phyloP scores from a whole-genome alignment of 2,113 vertebrate species.

The Hiodon tergisus region DNA sequence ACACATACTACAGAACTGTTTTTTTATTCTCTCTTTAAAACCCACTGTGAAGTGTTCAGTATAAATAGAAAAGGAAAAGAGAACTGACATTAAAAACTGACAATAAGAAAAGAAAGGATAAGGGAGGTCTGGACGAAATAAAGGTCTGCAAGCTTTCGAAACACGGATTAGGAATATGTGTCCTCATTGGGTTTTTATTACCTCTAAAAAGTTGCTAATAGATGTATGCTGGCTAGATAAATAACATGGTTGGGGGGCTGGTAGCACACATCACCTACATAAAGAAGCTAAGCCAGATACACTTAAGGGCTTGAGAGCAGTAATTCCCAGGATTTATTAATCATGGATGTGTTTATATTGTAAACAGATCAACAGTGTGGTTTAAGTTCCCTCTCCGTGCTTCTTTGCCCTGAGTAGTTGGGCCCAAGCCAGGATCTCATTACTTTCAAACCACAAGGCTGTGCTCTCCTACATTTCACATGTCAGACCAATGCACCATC shows the following conservation, averaged over 20 bases:
- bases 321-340: constrained; percentile 12
- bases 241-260: not conserved
- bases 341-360: constrained; percentile 4
- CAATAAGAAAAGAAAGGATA: not conserved
- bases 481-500: not conserved
- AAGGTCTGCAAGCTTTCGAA: not conserved
- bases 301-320: constrained; percentile 7
- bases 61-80: constrained; percentile 6
- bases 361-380: constrained; percentile 7
- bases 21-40: constrained; percentile 13
- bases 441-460: not conserved
- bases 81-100: not conserved
- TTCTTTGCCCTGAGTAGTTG: not conserved
- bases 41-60: constrained; percentile 1
- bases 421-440: not conserved
- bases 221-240: too few species aligned
- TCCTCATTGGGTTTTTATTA: not conserved
- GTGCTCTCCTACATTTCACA: not conserved
- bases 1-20: not conserved
- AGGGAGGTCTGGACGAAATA: too few species aligned
- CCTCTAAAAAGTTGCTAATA: not conserved
- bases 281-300: not conserved
- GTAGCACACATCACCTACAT: not conserved
- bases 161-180: not conserved
- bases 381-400: not conserved